Percentiles rank a stretch among this genome's conserved stretches.
phyloP scores from a whole-genome alignment of 2,888 invertebrate species.

The Lacanobia wlatinum region DNA sequence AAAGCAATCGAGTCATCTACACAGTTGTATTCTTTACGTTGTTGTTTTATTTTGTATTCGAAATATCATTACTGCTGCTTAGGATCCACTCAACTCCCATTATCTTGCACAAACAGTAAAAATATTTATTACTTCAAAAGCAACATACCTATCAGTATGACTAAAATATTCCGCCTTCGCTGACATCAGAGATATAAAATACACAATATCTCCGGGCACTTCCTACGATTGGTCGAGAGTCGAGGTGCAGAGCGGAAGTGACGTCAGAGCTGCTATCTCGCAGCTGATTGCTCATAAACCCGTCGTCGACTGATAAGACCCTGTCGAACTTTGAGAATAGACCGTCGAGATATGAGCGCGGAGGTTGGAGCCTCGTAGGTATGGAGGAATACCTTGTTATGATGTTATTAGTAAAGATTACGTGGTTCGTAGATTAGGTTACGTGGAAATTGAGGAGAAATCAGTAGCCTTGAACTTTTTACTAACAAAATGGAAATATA shows the following conservation, averaged over 20 bases:
- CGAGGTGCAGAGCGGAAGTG: slow-evolving; percentile 75
- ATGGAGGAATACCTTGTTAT: slow-evolving; percentile 55
- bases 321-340: slow-evolving; percentile 67
- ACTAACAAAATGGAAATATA: background rate
- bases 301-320: slow-evolving; percentile 71
- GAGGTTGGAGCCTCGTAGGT: slow-evolving; percentile 31
- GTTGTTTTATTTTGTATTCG: too few species aligned
- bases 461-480: slow-evolving; percentile 7
- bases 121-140: slow-evolving; percentile 44
- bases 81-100: background rate
- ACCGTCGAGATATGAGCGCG: slow-evolving; percentile 58
- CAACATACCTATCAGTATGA: slow-evolving; percentile 44
- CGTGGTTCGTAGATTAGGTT: slow-evolving; percentile 37
- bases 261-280: slow-evolving; percentile 78
- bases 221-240: slow-evolving; percentile 72
- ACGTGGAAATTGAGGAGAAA: slow-evolving; percentile 23
- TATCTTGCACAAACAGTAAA: slow-evolving; percentile 38
- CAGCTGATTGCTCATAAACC: slow-evolving; percentile 82
- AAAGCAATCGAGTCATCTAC: background rate
- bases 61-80: background rate
- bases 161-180: slow-evolving; percentile 38
- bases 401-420: slow-evolving; percentile 61
- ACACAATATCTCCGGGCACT: slow-evolving; percentile 65
- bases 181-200: slow-evolving; percentile 63
- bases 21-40: too few species aligned